phyloP scores from a whole-genome alignment of 2,113 vertebrate species.

The Carettochelys insculpta region DNA sequence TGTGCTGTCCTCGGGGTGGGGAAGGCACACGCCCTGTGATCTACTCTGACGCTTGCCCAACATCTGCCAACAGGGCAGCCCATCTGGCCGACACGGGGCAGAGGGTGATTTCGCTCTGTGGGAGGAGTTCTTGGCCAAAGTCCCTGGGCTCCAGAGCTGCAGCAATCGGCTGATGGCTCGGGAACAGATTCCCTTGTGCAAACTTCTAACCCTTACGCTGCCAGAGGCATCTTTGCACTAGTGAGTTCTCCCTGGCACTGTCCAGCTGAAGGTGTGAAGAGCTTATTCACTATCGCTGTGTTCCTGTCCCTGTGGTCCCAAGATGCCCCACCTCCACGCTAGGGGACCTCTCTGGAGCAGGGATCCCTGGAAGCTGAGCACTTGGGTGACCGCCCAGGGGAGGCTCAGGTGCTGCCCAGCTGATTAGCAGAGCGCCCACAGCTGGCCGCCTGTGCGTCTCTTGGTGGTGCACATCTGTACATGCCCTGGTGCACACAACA shows the following conservation, averaged over 20 bases:
- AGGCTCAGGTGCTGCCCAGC: no score
- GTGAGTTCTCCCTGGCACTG: background rate
- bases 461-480: no score
- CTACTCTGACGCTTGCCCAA: background rate
- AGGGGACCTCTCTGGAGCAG: background rate
- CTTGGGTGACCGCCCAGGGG: no score
- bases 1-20: background rate
- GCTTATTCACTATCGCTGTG: background rate
- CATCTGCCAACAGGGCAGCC: background rate
- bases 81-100: background rate
- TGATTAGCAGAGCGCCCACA: no score
- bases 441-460: no score
- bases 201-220: background rate
- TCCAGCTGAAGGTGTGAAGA: background rate
- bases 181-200: background rate
- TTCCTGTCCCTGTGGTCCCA: background rate
- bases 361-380: no score
- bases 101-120: background rate
- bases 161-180: background rate
- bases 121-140: background rate
- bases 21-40: background rate
- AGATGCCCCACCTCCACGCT: background rate
- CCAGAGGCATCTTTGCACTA: background rate
- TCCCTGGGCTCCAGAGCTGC: background rate
- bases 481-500: no score